Base-by-base conservation (phyloP, 2,888 invertebrate species). In the Himalopsyche anomala region DNA sequence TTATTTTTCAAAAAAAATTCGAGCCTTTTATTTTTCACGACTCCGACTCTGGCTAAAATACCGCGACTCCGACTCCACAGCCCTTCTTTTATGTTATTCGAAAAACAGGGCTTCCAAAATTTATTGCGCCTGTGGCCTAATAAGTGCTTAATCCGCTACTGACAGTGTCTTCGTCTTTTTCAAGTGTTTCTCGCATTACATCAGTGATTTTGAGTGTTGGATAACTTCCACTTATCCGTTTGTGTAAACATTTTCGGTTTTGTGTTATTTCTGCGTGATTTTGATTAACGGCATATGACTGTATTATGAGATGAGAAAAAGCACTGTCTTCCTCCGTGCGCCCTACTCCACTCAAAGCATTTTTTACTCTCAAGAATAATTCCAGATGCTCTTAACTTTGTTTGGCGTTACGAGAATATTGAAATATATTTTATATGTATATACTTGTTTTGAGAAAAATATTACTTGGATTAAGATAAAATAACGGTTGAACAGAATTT, bases 191-290 rank as follows among this genome's bases (percentile, higher is more conserved):
- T 36, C 9, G 12, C 36, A 74, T 74, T 74, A 74, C 74, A 74
- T 74, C 19, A 74, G 74, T 3, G 15, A 51, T 51, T 36, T 74
- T 74, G 36, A 74, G 74, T 74, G 74, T 74, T 74, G 74, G 36
- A 38, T 74, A 74, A 74, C 12, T 74, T 74, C 74, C 74, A 74
- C 74, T 74, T 38, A 74, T 15, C 51, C 74, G 36, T 74, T 36
- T 9, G 74, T 38, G 36, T 74, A 74, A 74, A 36, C 74, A 36
- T 74, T 74, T 36, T 74, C 12, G 74, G 28, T 74, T 74, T 69
- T 74, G 74, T 74, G 74, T 74, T 74, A 74, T 74, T 74, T 74
- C 74, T 74, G 74, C 74, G 74, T 74, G 19, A 74, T 74, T 74
- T 74, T 74, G 74, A 74, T 74, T 74, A 74, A 74, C 74, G 74